These are phyloP conservation scores for Acrobasis suavella DNA, from an alignment of 2,888 invertebrate species.

Conservation along the genomic window DNA sequence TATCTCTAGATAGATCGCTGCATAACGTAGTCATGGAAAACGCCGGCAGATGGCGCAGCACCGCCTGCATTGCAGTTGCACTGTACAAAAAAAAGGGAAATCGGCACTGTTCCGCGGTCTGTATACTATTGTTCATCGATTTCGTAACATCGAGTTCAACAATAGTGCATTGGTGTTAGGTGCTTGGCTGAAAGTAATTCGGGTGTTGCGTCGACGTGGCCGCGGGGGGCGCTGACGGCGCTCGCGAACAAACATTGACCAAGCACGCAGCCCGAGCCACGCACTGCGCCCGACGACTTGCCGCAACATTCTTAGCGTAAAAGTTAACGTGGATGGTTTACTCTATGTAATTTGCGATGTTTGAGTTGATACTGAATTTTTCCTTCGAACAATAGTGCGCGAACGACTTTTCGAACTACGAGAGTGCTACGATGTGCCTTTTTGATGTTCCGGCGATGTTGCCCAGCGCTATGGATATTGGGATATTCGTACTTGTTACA, in stretches of 20 bases:
- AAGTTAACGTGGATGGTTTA: conserved; percentile 81
- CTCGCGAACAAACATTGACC: conserved; percentile 74
- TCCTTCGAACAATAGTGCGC: conserved; percentile 60
- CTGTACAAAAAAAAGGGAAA: conserved; percentile 22
- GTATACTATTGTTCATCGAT: conserved; percentile 31
- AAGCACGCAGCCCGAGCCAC: conserved; percentile 51
- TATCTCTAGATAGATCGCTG: background rate
- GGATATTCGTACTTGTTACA: conserved; percentile 58
- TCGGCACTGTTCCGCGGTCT: conserved; percentile 23
- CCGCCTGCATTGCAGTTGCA: conserved; percentile 26
- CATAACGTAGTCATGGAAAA: conserved; percentile 23
- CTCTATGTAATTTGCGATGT: conserved; percentile 80
- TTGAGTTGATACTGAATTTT: conserved; percentile 64
- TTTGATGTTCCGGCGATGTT: conserved; percentile 52
- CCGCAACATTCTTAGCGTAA: conserved; percentile 82
- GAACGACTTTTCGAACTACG: conserved; percentile 65
- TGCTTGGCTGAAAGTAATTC: conserved; percentile 35
- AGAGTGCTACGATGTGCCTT: conserved; percentile 61
- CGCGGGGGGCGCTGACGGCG: conserved; percentile 57
- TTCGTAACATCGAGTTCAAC: conserved; percentile 45
- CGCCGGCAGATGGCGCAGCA: conserved; percentile 32
- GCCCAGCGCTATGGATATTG: conserved; percentile 53
- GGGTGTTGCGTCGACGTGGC: conserved; percentile 48
- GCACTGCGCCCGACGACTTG: conserved; percentile 70
- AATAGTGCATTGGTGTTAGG: conserved; percentile 41